Evolutionary conservation across 1,140 invertebrate genomes (phyloP).

Genomic region (Temnothorax longispinosus): DNA sequence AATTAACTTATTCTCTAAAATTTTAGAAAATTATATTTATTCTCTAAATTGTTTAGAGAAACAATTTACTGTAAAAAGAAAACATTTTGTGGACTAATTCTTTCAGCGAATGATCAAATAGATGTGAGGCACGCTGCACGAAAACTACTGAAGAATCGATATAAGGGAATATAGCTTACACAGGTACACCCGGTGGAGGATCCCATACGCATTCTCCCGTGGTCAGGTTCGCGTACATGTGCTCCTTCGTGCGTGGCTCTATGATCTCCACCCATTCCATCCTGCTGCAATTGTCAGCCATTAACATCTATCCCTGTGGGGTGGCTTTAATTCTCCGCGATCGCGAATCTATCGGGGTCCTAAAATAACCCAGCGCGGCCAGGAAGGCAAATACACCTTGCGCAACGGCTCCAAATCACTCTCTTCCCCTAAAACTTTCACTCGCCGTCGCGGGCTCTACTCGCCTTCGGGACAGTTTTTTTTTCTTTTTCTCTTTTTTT

Average conservation of each 20-base stretch:
- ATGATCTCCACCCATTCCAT: constrained; percentile 99
- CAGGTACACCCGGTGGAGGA: constrained; percentile 92
- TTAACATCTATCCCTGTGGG: background rate
- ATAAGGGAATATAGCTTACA: constrained; percentile 87
- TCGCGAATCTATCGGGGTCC: background rate
- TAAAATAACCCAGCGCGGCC: background rate
- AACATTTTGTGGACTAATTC: background rate
- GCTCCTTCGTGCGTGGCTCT: constrained; percentile 98
- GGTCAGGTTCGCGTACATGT: constrained; percentile 99
- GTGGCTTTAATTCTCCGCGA: background rate
- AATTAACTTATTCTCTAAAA: too few relatives aligned
- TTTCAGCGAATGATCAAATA: background rate
- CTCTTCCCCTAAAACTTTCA: constrained; percentile 33
- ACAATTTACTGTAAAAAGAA: background rate
- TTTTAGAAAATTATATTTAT: too few relatives aligned
- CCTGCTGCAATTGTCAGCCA: constrained; percentile 84
- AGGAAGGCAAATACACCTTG: background rate
- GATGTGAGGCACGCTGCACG: background rate
- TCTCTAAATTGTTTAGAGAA: background rate
- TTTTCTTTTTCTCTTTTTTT: background rate
- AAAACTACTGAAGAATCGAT: background rate
- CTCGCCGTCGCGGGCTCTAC: background rate
- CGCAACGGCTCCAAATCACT: constrained; percentile 24
- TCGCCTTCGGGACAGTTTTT: background rate
- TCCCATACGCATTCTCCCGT: constrained; percentile 99